Base-by-base conservation (phyloP, 2,888 invertebrate genomes). In the Calliphora vomitoria region DNA sequence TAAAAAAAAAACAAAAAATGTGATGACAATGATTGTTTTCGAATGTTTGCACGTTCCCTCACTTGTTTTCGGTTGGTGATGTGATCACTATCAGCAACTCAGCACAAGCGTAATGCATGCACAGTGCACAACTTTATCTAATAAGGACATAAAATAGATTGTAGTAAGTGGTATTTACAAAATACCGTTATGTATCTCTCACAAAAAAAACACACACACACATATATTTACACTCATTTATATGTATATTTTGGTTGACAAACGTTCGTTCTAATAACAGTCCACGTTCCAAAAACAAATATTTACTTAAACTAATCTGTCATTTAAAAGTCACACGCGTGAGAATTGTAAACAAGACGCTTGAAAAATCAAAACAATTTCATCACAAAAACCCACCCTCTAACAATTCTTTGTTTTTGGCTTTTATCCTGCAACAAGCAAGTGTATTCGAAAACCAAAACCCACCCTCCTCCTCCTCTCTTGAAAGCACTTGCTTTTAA, bases 241-340 rank as follows among this genome's bases (percentile, higher is more conserved):
- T 66, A 15, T 62, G 50, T 25, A 44, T 72, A 44, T 74, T 81
- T 41, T n/a, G 35, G 66, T 72, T 80, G 83, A 74, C 85, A 74
- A 83, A 81, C 78, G 72, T 75, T 55, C 31, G 8, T 47, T 78
- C 20, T 69, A 64, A 58, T 58, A 25, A 72, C 82, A 90, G 90
- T 87, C 90, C 89, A 90, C 90, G 92, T 90, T 90, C 91, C 87
- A 90, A 89, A 69, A 89, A 87, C 91, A 92, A 93, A 93, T 91
- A 93, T 93, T 93, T 93, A 91, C 91, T 91, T 91, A 92, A 91
- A 93, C 92, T 93, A 93, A 93, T 93, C 93, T 93, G 93, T 93
- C 92, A 93, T 93, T 93, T 93, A 92, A 93, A 93, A 93, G 93
- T 93, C 93, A 93, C 93, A 92, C 92, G 93, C 93, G 93, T 93